Percentiles rank a stretch among this genome's conserved stretches.
phyloP scores from a whole-genome alignment of 2,888 invertebrate genomes.

The Cylloceria caligata region DNA sequence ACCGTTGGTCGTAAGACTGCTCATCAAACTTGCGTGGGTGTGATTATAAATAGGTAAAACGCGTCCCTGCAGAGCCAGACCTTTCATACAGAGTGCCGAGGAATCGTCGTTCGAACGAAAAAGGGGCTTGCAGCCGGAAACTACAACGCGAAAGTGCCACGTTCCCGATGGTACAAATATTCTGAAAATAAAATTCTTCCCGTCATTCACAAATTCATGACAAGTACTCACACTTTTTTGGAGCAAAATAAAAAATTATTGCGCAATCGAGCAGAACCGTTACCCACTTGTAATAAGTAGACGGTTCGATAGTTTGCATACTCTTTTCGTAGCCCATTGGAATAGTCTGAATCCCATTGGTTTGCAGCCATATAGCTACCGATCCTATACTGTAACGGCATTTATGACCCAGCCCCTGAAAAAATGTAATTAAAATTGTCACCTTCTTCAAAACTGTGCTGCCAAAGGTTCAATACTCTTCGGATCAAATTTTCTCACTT shows the following conservation, averaged over 20 bases:
- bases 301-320: constrained; percentile 81
- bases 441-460: background rate
- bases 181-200: constrained; percentile 73
- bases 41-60: constrained; percentile 82
- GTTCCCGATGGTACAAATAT: constrained; percentile 85
- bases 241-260: constrained; percentile 8
- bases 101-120: constrained; percentile 73
- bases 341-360: constrained; percentile 82
- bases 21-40: constrained; percentile 71
- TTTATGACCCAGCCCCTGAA: constrained; percentile 84
- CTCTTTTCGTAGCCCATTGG: constrained; percentile 81
- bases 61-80: constrained; percentile 81
- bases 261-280: background rate
- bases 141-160: constrained; percentile 83
- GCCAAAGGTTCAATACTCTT: background rate
- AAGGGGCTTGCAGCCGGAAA: constrained; percentile 83
- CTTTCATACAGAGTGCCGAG: constrained; percentile 81
- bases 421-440: constrained; percentile 39
- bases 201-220: background rate
- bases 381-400: constrained; percentile 85
- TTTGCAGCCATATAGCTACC: constrained; percentile 85
- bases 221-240: background rate
- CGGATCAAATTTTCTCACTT: constrained; percentile 76
- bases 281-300: constrained; percentile 85
- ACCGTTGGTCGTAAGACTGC: constrained; percentile 78